Evolutionary conservation across 1,140 invertebrate genomes (phyloP).

Genomic region (Drosophila kepulauana): DNA sequence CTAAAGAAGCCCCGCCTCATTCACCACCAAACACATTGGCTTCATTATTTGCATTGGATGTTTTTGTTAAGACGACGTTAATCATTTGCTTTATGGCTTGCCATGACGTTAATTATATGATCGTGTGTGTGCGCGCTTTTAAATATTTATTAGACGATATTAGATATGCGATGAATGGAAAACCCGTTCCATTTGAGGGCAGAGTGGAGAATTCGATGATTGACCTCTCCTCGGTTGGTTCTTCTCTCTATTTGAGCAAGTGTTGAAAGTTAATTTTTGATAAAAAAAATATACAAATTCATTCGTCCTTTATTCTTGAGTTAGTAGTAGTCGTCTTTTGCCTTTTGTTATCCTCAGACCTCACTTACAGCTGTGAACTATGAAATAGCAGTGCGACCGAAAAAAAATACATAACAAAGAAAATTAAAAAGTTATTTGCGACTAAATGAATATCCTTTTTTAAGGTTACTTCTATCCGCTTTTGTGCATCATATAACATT

Average conservation of each 20-base stretch:
- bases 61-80: slow-evolving; percentile 70
- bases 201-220: not conserved
- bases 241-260: not conserved
- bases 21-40: slow-evolving; percentile 7
- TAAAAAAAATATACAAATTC: too few relatives aligned
- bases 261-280: not conserved
- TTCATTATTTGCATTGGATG: slow-evolving; percentile 48
- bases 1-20: not conserved
- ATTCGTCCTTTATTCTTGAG: too few relatives aligned
- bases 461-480: too few relatives aligned
- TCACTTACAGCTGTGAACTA: too few relatives aligned
- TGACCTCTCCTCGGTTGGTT: slow-evolving; percentile 44
- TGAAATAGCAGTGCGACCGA: too few relatives aligned
- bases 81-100: slow-evolving; percentile 65
- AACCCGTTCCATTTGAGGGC: slow-evolving; percentile 58
- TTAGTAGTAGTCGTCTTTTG: too few relatives aligned
- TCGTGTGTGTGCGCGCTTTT: slow-evolving; percentile 57
- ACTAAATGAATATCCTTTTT: too few relatives aligned
- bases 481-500: too few relatives aligned
- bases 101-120: slow-evolving; percentile 70
- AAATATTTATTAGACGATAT: slow-evolving; percentile 68
- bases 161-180: slow-evolving; percentile 36
- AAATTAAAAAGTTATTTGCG: too few relatives aligned
- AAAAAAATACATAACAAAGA: too few relatives aligned
- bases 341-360: too few relatives aligned